A percentile compares a stretch with the other conserved stretches of the same genome.
These are phyloP conservation scores for Gymnoscelis rufifasciata DNA, from an alignment of 2,888 invertebrate genomes.

Conservation along the genomic window DNA sequence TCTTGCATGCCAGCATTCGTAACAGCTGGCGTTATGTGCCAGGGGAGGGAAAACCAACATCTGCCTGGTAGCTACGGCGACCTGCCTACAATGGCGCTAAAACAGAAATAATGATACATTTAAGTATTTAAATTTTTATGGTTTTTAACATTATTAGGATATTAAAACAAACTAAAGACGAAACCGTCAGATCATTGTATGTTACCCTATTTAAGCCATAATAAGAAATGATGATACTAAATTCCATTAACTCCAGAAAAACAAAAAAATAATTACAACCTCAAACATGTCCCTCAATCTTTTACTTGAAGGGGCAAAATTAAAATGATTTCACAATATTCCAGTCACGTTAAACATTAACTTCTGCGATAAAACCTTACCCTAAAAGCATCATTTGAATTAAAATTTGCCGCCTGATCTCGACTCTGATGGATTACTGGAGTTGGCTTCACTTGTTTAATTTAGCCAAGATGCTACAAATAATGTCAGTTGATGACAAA, in stretches of 20 bases:
- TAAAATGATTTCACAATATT: conserved; percentile 76
- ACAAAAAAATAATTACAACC: conserved; percentile 15
- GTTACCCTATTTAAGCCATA: no score
- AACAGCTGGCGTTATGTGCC: no score
- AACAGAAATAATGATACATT: no score
- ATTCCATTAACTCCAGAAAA: conserved; percentile 34
- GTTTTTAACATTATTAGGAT: no score
- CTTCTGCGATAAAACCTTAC: conserved; percentile 71
- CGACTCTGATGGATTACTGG: conserved; percentile 72
- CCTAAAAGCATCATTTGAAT: conserved; percentile 72
- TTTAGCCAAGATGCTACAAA: conserved; percentile 16
- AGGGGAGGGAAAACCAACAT: no score
- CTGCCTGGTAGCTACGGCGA: no score
- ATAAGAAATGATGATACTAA: no score
- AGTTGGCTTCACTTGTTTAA: conserved; percentile 45
- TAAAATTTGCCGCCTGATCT: conserved; percentile 77
- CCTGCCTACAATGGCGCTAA: no score
- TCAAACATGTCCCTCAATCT: neutral
- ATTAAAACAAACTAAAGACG: no score
- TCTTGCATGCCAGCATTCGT: no score
- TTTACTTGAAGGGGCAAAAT: conserved; percentile 59
- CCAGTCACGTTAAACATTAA: conserved; percentile 78
- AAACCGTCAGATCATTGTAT: no score
- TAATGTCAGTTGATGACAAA: conserved; percentile 18
- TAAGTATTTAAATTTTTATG: no score